A percentile compares a stretch with the other conserved stretches of the same genome.
These are phyloP conservation scores for Orthonyx spaldingii DNA, from an alignment of 2,113 vertebrate species.

Conservation along the genomic window DNA sequence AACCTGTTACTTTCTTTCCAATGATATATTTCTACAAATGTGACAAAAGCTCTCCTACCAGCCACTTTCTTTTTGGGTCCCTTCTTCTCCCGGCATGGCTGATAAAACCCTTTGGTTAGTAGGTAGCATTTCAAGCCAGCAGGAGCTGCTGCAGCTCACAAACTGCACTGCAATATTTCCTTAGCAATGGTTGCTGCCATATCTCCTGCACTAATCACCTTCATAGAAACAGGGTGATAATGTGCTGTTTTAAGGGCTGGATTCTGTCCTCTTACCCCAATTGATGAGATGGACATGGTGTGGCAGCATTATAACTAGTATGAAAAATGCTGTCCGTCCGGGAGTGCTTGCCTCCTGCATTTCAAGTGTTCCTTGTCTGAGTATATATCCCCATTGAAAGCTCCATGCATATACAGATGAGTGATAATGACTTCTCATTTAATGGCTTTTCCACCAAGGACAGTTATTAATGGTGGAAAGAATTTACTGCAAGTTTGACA, in stretches of 20 bases:
- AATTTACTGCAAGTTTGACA: not conserved
- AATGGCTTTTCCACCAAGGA: not conserved
- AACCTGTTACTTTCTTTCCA: not conserved
- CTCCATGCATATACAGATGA: not conserved
- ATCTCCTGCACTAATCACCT: not conserved
- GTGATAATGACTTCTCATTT: not conserved
- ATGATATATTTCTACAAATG: not conserved
- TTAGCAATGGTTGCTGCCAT: not conserved
- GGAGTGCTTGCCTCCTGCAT: not conserved
- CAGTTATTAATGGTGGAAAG: not conserved
- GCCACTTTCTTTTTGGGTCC: not conserved
- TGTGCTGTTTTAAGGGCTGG: not conserved
- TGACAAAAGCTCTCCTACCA: not conserved
- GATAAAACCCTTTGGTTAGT: not conserved
- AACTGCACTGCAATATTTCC: not conserved
- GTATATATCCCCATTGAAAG: not conserved
- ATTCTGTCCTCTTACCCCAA: not conserved
- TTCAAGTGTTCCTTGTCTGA: not conserved
- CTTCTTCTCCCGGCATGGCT: not conserved
- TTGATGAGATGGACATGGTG: not conserved
- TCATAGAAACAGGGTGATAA: not conserved
- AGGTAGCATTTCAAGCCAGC: not conserved
- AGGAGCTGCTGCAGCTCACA: not conserved
- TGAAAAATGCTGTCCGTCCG: not conserved
- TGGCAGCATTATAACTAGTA: not conserved